Evolutionary conservation across 2,888 invertebrate species (phyloP), one percentile per base, ranked within the genome.

Genomic region (Nomada fucata): DNA sequence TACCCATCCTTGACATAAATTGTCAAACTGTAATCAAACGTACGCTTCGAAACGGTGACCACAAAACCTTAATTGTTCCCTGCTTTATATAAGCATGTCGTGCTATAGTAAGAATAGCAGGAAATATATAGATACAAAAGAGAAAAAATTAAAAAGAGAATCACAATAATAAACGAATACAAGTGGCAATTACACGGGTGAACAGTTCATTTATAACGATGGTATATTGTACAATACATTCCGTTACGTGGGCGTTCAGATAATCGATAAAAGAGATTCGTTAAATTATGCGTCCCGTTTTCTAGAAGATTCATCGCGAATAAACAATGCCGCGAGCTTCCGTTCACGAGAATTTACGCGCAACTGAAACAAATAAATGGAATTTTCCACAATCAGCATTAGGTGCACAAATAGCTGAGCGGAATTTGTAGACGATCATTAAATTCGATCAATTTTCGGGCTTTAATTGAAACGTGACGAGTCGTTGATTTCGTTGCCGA

Each of bases 1-100:
- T 36, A 81, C 11, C 20, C 10, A 59, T 79, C 86, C 87, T 86
- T 86, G 86, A 86, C 87, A 86, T 79, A 60, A 82, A 86, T 86
- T 69, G 82, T 79, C 87, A 78, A 82, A 74, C 75, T 26, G 78
- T 77, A 77, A 57, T 77, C 68, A 50, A 63, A 78, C 29, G 23
- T 60, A 20, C 76, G 60, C 53, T 61, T 61, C 68, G 42, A 63
- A 77, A 68, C n/a, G 18, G 44, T 20, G 26, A 11, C 29, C 60
- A 50, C 42, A 26, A 69, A 79, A 63, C 29, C 55, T 23, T 76
- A 77, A 77, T 78, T 77, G 60, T 20, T 29, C 42, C 18, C 23
- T 18, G 20, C 75, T 55, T 26, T 72, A 13, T 42, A 47, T 36
- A 76, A 55, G 23, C 23, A 10, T 10, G 52, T 1, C 44, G 9